phyloP scores from a whole-genome alignment of 2,113 vertebrate species.

The Thalassoma bifasciatum region DNA sequence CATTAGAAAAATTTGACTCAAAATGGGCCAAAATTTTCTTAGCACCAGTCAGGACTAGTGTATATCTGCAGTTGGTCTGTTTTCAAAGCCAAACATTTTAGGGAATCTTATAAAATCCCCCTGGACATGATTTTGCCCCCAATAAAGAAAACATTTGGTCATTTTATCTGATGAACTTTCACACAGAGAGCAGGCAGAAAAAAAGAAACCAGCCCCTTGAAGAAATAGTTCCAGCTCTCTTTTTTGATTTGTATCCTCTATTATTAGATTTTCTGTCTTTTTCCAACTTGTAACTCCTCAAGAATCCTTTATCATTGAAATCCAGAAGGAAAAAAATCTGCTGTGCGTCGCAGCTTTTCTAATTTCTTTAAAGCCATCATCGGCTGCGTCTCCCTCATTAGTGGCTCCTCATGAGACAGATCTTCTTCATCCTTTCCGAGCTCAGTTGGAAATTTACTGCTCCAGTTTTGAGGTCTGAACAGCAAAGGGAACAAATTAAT shows the following conservation, averaged over 20 bases:
- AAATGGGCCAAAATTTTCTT: too few relatives aligned
- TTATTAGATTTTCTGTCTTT: constrained; percentile 44
- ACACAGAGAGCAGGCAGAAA: constrained; percentile 52
- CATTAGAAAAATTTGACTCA: too few relatives aligned
- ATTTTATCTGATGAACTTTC: too few relatives aligned
- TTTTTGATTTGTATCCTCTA: constrained; percentile 33
- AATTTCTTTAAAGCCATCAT: constrained; percentile 60
- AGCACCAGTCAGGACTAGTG: too few relatives aligned
- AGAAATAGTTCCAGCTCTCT: constrained; percentile 58
- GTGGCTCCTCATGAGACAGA: constrained; percentile 51
- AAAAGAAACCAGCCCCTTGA: constrained; percentile 61
- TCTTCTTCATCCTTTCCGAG: constrained; percentile 64
- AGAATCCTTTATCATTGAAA: constrained; percentile 71
- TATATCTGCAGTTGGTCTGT: too few relatives aligned
- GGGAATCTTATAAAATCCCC: too few relatives aligned
- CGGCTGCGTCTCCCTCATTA: constrained; percentile 29
- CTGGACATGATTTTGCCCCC: too few relatives aligned
- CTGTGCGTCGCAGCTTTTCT: constrained; percentile 40
- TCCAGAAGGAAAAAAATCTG: constrained; percentile 64
- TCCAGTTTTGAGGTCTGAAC: constrained; percentile 60
- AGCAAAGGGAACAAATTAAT: constrained; percentile 75
- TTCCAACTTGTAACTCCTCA: constrained; percentile 15
- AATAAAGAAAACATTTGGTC: too few relatives aligned
- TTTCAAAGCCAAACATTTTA: too few relatives aligned
- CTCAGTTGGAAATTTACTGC: constrained; percentile 72